Evolutionary conservation across 2,888 invertebrate genomes (phyloP).

Genomic region (Hirtodrosophila cameraria): DNA sequence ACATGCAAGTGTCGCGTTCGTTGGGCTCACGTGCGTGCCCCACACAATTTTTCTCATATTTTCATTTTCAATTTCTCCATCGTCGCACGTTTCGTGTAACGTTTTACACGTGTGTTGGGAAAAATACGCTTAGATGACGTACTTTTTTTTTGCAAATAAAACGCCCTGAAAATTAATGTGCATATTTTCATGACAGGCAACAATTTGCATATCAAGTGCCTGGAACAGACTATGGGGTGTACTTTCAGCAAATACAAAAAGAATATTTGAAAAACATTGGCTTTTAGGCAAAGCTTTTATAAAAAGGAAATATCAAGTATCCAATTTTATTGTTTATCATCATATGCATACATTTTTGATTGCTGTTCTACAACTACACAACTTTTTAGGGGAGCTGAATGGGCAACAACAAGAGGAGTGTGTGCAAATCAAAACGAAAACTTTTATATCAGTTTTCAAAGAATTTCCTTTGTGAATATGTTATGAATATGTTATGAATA

Average conservation of each 20-base stretch:
- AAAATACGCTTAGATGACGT: constrained; percentile 37
- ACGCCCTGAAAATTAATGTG: constrained; percentile 66
- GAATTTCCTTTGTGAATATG: too few relatives aligned
- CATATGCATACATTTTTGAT: constrained; percentile 34
- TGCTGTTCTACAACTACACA: constrained; percentile 16
- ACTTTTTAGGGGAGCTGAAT: neutral
- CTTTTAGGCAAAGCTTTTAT: constrained; percentile 13
- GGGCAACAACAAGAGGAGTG: neutral
- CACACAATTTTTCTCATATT: constrained; percentile 8
- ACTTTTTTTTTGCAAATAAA: constrained; percentile 39
- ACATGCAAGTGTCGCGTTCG: constrained; percentile 26
- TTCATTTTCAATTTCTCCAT: constrained; percentile 49
- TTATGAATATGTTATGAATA: too few relatives aligned
- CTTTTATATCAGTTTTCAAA: constrained; percentile 4
- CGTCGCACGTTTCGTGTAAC: constrained; percentile 47
- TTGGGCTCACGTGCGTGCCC: constrained; percentile 12
- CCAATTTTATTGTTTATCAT: constrained; percentile 27
- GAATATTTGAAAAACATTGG: constrained; percentile 36
- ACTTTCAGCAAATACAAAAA: constrained; percentile 5
- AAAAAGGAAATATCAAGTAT: constrained; percentile 20
- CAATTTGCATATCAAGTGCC: constrained; percentile 74
- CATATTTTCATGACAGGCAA: constrained; percentile 70
- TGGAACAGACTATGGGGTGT: constrained; percentile 17
- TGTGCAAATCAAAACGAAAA: neutral
- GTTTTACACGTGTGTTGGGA: constrained; percentile 59